phyloP scores from a whole-genome alignment of 2,888 invertebrate species.

The Formica aserva region DNA sequence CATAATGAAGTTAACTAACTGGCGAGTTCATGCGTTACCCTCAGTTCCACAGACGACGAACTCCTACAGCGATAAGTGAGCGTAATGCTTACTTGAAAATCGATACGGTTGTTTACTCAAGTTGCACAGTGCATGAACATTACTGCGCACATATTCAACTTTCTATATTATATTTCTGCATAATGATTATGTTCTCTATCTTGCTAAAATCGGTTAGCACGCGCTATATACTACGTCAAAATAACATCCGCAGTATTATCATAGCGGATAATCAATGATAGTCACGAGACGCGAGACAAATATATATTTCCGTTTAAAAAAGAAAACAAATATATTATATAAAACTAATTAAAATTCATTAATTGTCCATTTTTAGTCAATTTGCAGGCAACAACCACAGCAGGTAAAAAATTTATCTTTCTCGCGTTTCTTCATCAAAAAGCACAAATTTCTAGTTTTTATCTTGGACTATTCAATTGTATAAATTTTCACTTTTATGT shows the following conservation, averaged over 20 bases:
- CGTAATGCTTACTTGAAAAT: constrained; percentile 39
- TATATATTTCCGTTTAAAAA: background rate
- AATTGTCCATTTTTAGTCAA: background rate
- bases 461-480: background rate
- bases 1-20: constrained; percentile 39
- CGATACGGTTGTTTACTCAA: constrained; percentile 46
- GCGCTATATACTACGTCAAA: background rate
- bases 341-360: background rate
- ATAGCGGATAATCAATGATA: background rate
- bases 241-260: constrained; percentile 31
- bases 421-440: background rate
- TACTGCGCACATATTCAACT: constrained; percentile 32
- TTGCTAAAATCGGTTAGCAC: constrained; percentile 30
- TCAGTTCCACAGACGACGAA: constrained; percentile 28
- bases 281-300: constrained; percentile 2
- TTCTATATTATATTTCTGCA: constrained; percentile 29
- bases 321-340: background rate
- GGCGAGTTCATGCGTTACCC: constrained; percentile 1
- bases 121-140: constrained; percentile 34
- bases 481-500: background rate
- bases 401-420: background rate
- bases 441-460: background rate
- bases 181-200: constrained; percentile 5
- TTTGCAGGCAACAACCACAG: background rate
- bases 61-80: constrained; percentile 30